Conservation (phyloP, 2,888 invertebrate species). For the Buathra laborator region DNA sequence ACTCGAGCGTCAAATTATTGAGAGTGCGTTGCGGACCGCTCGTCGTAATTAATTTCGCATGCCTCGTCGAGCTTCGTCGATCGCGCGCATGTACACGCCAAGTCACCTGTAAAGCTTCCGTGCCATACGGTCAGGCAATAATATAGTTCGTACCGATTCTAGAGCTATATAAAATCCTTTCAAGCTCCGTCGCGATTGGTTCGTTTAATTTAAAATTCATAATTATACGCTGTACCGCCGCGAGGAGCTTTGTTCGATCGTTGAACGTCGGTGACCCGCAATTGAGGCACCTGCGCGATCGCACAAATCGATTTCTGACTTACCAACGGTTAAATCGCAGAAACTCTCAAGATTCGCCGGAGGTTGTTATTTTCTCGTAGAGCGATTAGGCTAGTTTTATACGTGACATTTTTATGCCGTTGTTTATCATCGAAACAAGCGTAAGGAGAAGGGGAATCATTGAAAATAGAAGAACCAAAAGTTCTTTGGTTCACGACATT, state of each 20-base stretch:
- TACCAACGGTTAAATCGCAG: background rate
- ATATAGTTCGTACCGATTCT: constrained; percentile 49
- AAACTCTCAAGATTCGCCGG: background rate
- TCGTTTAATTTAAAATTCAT: constrained; percentile 44
- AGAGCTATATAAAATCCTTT: constrained; percentile 44
- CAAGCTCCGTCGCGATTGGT: constrained; percentile 25
- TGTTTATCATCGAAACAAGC: background rate
- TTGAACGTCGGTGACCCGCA: constrained; percentile 41
- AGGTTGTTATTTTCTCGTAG: background rate
- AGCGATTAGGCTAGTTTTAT: background rate
- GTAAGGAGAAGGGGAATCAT: constrained; percentile 8
- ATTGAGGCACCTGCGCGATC: constrained; percentile 32
- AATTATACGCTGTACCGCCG: constrained; percentile 30
- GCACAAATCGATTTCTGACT: background rate
- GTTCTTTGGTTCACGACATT: constrained; percentile 31
- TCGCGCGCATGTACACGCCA: constrained; percentile 45
- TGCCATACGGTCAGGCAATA: constrained; percentile 6
- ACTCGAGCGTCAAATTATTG: constrained; percentile 67
- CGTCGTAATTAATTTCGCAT: constrained; percentile 77
- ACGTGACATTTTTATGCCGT: background rate
- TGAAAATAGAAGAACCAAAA: background rate
- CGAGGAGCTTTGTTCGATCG: constrained; percentile 33
- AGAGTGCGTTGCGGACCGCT: constrained; percentile 64
- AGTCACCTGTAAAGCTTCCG: constrained; percentile 21
- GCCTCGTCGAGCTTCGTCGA: constrained; percentile 63